These are phyloP conservation scores for Cremastinae sp. DNA, from an alignment of 2,888 invertebrate genomes.

Conservation along the genomic window DNA sequence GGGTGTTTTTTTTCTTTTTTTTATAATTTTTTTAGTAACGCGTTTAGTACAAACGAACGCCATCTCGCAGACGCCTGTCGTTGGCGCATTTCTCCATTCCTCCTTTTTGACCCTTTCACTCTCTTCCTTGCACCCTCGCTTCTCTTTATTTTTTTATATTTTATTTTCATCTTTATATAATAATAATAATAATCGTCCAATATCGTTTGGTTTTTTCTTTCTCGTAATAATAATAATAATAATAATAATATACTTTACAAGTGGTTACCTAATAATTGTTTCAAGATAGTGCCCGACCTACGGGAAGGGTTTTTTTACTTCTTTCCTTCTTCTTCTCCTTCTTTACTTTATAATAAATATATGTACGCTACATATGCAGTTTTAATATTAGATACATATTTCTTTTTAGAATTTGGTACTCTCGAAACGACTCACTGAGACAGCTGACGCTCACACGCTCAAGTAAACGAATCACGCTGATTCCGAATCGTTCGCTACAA, in stretches of 20 bases:
- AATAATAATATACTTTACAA: slow-evolving; percentile 62
- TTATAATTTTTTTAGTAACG: slow-evolving; percentile 49
- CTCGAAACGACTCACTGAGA: slow-evolving; percentile 73
- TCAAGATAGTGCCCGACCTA: slow-evolving; percentile 75
- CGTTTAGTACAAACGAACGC: slow-evolving; percentile 63
- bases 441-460: slow-evolving; percentile 48
- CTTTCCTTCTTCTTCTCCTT: slow-evolving; percentile 62
- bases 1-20: slow-evolving; percentile 21
- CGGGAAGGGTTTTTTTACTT: slow-evolving; percentile 61
- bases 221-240: slow-evolving; percentile 61
- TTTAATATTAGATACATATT: slow-evolving; percentile 74
- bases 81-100: slow-evolving; percentile 45
- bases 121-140: neutral
- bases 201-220: slow-evolving; percentile 60
- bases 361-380: slow-evolving; percentile 73
- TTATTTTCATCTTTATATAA: slow-evolving; percentile 58
- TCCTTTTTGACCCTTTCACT: slow-evolving; percentile 7
- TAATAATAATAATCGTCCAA: slow-evolving; percentile 64
- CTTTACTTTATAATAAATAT: slow-evolving; percentile 69
- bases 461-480: slow-evolving; percentile 57
- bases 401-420: slow-evolving; percentile 78
- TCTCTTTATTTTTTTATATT: slow-evolving; percentile 37
- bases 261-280: slow-evolving; percentile 72
- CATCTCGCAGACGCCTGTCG: slow-evolving; percentile 57
- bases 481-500: slow-evolving; percentile 48